Evolutionary conservation across 92 coral and sea anemone genomes (phyloP).

Genomic region (Phenganax stokvisi): DNA sequence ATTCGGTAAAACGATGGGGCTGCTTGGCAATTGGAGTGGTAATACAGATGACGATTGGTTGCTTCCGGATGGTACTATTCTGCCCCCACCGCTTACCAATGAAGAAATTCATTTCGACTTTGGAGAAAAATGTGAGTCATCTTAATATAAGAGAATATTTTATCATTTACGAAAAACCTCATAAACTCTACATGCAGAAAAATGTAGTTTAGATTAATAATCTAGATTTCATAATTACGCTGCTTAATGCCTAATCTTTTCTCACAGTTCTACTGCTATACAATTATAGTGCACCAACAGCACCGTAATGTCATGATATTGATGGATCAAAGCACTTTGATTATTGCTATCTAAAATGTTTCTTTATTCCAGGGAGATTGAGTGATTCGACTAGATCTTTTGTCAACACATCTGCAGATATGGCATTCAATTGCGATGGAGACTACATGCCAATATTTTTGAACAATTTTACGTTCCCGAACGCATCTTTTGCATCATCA

Average conservation of each 20-base stretch:
- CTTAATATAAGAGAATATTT: background rate
- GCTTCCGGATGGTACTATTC: conserved; percentile 57
- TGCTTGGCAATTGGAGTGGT: conserved; percentile 74
- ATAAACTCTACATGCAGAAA: no score
- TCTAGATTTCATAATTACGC: no score
- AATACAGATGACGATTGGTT: conserved; percentile 55
- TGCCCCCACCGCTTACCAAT: conserved; percentile 56
- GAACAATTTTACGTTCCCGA: conserved; percentile 56
- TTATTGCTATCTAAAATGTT: no score
- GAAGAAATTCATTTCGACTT: conserved; percentile 62
- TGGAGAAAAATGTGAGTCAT: conserved; percentile 63
- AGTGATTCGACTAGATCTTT: conserved; percentile 49
- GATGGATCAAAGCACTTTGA: no score
- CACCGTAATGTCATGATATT: no score
- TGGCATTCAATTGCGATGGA: conserved; percentile 35
- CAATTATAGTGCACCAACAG: no score
- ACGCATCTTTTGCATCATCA: conserved; percentile 42
- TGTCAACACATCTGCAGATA: conserved; percentile 49
- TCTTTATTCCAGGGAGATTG: conserved; percentile 53
- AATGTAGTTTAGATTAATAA: no score
- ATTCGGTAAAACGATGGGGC: conserved; percentile 57
- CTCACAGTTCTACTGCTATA: no score
- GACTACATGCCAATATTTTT: conserved; percentile 66
- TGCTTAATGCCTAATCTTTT: no score
- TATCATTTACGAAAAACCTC: background rate